Evolutionary conservation across 2,797 vertebrate genomes (phyloP), one percentile per base, ranked within the genome.

Genomic region (Emys orbicularis): DNA sequence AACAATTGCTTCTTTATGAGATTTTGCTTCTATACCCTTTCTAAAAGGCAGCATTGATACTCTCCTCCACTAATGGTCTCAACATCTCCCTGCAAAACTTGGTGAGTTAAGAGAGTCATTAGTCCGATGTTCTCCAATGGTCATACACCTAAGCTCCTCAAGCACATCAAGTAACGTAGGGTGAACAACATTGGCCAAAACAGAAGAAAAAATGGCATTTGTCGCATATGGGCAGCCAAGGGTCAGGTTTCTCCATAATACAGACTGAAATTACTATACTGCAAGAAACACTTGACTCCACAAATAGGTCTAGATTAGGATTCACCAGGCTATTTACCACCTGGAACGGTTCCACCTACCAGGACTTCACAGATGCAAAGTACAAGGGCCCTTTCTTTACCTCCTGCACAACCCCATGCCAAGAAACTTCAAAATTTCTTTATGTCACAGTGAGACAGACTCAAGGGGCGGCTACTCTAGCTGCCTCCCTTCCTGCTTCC

Each of bases 241-340:
- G 77, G 53, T 25, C 86, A 37, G 29, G 74, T 92, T 95, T 91
- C 77, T 89, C 85, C 52, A 86, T 8, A 68, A 91, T 86, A 86
- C 13, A 92, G 86, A 81, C 53, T 41, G 93, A 96, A 95, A 96
- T 92, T 82, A 82, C 56, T 91, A 47, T 27, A 86, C 72, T 84
- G 81, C 81, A 0, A 0, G 79, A 97, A 94, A 95, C 93, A 94
- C 94, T 96, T 84, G 89, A 96, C 89, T 84, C 86, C 87, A 18
- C 31, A 93, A 93, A 93, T 83, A 81, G 81, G 88, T 93, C 74
- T 94, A 96, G 90, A 95, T 57, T 15, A 59, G 44, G 95, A 94
- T 95, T 96, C 96, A 83, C 72, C 89, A 91, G 95, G 80, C 90
- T 96, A 96, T 91, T 74, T 93, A 91, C 87, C 97, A 96, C 95